phyloP scores from a whole-genome alignment of 2,797 vertebrate species.

The Sebastes nivosus region DNA sequence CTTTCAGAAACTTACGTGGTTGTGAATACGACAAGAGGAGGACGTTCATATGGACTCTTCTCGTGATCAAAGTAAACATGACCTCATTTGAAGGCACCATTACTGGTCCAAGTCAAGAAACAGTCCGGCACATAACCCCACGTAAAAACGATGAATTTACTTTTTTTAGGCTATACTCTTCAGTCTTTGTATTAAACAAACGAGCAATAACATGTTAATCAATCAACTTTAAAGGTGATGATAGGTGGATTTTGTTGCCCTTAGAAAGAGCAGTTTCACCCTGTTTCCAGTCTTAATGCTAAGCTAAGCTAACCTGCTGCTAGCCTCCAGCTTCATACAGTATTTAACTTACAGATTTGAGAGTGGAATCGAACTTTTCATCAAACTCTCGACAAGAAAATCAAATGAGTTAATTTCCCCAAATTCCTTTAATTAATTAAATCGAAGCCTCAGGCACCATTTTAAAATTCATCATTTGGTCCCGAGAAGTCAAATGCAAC shows the following conservation, averaged over 20 bases:
- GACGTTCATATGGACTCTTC: no score
- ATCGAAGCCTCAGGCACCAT: background rate
- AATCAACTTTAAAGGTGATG: no score
- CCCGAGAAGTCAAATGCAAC: conserved; percentile 33
- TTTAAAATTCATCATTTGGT: conserved; percentile 24
- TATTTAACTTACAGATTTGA: background rate
- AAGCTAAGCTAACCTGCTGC: background rate
- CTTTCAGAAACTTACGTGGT: no score
- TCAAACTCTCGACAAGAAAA: background rate
- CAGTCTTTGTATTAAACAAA: background rate
- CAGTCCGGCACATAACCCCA: no score
- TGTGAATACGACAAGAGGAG: no score
- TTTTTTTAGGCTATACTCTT: background rate
- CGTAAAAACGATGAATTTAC: background rate
- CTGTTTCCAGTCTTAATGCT: background rate
- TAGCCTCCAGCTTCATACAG: background rate
- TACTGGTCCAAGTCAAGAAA: background rate
- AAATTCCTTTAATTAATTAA: conserved; percentile 16
- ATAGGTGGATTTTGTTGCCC: background rate
- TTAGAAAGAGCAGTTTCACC: background rate
- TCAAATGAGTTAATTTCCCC: background rate
- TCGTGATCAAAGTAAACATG: accelerated
- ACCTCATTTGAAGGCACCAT: no score
- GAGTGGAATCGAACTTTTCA: background rate
- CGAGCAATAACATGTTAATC: background rate